These are phyloP conservation scores for Ctenopoma kingsleyae DNA, from an alignment of 2,797 vertebrate genomes.

Conservation along the genomic window DNA sequence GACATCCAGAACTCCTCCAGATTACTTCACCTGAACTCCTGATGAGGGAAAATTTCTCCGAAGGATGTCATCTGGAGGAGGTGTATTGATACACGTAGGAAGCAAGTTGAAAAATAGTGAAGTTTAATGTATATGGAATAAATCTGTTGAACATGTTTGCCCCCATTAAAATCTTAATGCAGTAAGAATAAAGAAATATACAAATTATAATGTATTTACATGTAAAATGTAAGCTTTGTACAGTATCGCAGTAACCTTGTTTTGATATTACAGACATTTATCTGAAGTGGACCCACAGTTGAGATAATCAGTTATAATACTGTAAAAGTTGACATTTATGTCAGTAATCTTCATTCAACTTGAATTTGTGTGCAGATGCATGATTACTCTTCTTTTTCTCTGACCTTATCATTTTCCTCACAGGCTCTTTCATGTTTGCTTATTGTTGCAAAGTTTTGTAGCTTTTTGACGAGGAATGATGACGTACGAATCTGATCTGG, in stretches of 20 bases:
- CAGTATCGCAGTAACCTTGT: background rate
- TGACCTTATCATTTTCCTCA: constrained; percentile 3
- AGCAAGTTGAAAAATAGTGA: too few relatives aligned
- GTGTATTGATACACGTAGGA: too few relatives aligned
- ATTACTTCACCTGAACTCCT: too few relatives aligned
- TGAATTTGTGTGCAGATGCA: background rate
- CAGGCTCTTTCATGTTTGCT: background rate
- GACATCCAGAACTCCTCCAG: too few relatives aligned
- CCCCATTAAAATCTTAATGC: background rate
- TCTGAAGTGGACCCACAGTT: background rate
- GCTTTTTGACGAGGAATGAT: constrained; percentile 56
- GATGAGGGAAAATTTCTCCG: too few relatives aligned
- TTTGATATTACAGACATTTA: background rate
- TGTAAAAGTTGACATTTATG: background rate
- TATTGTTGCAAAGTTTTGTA: background rate
- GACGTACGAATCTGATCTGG: constrained; percentile 81
- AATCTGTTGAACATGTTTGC: background rate
- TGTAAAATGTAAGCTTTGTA: background rate
- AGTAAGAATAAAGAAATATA: constrained; percentile 10
- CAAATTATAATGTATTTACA: background rate
- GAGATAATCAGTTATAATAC: background rate
- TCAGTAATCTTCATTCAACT: background rate
- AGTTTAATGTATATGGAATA: background rate
- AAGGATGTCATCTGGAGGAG: too few relatives aligned
- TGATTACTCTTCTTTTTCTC: constrained; percentile 42